A percentile compares a stretch with the other conserved stretches of the same genome.
Conservation (phyloP, 2,797 vertebrate genomes). For the Scolopax rusticola region DNA sequence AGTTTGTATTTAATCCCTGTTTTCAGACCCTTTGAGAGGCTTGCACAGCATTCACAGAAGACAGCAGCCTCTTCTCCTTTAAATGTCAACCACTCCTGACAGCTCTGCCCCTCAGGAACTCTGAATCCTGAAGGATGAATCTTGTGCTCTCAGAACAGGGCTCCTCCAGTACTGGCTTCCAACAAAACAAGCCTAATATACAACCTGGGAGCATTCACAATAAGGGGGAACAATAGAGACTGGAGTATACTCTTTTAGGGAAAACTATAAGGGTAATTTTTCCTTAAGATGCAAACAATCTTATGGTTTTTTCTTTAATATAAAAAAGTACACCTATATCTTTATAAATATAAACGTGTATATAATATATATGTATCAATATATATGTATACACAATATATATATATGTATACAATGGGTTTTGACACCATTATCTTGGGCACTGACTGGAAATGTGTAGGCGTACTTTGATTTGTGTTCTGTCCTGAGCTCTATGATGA, state of each 20-base stretch:
- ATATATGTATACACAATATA: not conserved
- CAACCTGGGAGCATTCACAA: not conserved
- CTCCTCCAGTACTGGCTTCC: not conserved
- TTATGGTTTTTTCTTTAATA: not conserved
- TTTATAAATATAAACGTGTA: not conserved
- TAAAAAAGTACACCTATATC: not conserved
- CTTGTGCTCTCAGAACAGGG: not conserved
- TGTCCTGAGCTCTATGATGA: not conserved
- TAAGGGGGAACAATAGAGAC: not conserved
- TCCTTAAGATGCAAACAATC: not conserved
- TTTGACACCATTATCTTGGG: not conserved
- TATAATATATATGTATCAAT: not conserved
- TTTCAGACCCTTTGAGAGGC: slow-evolving; percentile 28
- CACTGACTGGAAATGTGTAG: not conserved
- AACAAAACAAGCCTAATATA: not conserved
- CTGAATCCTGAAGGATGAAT: slow-evolving; percentile 29
- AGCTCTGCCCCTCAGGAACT: slow-evolving; percentile 39
- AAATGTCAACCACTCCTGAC: slow-evolving; percentile 39
- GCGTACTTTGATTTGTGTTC: not conserved
- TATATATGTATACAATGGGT: not conserved
- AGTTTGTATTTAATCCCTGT: not conserved
- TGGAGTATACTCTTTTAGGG: not conserved
- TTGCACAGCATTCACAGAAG: not conserved
- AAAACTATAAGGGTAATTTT: not conserved
- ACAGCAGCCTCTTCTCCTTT: slow-evolving; percentile 6